phyloP scores from a whole-genome alignment of 2,888 invertebrate species.

The Cataglyphis livida region DNA sequence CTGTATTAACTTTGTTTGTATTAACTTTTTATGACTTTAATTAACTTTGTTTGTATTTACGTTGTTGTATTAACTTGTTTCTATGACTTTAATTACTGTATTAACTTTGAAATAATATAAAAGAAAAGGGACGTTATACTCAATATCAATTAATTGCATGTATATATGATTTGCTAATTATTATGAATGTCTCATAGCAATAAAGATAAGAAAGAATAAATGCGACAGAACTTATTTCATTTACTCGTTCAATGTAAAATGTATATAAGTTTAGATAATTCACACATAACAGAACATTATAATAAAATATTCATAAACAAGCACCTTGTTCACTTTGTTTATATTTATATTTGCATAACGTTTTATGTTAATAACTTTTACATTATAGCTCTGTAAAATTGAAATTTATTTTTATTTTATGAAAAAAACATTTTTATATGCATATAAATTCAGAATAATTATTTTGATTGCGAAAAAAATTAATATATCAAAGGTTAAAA shows the following conservation, averaged over 20 bases:
- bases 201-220: background rate
- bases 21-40: background rate
- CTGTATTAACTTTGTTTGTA: background rate
- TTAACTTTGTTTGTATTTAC: too few relatives aligned
- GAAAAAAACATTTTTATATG: background rate
- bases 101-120: background rate
- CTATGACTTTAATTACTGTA: background rate
- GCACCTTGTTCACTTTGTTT: background rate
- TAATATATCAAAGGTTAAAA: background rate
- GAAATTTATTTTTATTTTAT: background rate
- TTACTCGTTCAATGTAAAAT: background rate
- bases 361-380: background rate
- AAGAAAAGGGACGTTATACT: background rate
- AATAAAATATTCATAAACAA: background rate
- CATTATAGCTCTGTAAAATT: background rate
- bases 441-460: background rate
- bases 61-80: background rate
- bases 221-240: background rate
- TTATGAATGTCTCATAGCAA: background rate
- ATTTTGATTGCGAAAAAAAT: background rate
- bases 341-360: background rate
- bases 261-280: background rate
- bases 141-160: background rate
- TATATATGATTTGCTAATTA: background rate
- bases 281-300: background rate